Conservation (phyloP, 2,797 vertebrate genomes). For the Carcharodon carcharias region DNA sequence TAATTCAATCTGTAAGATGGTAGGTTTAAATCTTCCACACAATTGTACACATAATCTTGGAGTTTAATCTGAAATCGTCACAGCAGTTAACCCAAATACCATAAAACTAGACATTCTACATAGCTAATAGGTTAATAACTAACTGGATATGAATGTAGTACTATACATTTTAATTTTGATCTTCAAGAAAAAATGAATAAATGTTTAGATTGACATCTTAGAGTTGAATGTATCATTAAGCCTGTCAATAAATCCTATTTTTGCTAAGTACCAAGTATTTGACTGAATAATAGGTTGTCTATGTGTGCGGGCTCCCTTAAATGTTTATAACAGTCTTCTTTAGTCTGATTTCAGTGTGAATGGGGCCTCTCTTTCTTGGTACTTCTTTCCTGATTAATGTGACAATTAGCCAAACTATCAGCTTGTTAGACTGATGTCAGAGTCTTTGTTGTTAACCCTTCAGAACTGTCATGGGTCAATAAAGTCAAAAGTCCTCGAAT, state of each 20-base stretch:
- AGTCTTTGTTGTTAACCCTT: slow-evolving; percentile 12
- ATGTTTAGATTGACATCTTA: neutral
- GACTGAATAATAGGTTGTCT: slow-evolving; percentile 8
- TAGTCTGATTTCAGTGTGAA: slow-evolving; percentile 16
- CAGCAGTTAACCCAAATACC: neutral
- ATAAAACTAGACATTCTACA: neutral
- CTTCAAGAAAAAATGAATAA: neutral
- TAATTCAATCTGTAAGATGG: neutral
- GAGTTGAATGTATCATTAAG: neutral
- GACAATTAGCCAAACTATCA: slow-evolving; percentile 31
- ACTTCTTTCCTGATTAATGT: slow-evolving; percentile 26
- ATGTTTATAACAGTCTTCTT: slow-evolving; percentile 30
- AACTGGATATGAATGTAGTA: too few relatives aligned
- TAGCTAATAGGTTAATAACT: neutral
- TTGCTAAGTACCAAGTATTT: neutral
- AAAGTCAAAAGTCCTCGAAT: slow-evolving; percentile 18
- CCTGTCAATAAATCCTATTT: neutral
- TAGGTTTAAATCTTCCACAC: neutral
- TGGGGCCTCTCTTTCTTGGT: neutral
- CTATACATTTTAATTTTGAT: neutral
- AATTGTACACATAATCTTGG: neutral
- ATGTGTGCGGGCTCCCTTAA: slow-evolving; percentile 31
- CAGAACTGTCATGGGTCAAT: neutral
- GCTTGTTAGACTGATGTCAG: slow-evolving; percentile 19
- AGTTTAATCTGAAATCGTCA: neutral